These are phyloP conservation scores for Altica lythri DNA, from an alignment of 2,888 invertebrate genomes.

Conservation along the genomic window DNA sequence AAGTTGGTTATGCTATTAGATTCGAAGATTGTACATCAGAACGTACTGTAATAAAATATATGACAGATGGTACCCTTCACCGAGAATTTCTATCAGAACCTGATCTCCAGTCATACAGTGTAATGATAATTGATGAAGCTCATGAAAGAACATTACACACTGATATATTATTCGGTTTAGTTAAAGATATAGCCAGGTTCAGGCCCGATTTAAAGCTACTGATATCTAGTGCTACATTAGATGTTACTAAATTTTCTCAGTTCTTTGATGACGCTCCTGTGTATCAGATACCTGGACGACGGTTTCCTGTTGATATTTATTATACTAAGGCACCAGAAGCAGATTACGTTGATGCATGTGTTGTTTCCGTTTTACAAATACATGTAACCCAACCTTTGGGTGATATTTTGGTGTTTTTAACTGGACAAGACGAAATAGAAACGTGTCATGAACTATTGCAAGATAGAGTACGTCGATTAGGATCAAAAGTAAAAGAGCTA, in stretches of 20 bases:
- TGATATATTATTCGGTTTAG: constrained; percentile 96
- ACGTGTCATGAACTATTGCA: constrained; percentile 86
- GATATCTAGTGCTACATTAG: constrained; percentile 97
- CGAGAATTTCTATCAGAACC: constrained; percentile 97
- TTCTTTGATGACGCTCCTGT: constrained; percentile 99
- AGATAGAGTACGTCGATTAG: constrained; percentile 89
- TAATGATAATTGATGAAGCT: constrained; percentile 99
- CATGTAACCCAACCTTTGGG: constrained; percentile 96
- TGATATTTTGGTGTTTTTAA: constrained; percentile 95
- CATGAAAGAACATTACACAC: constrained; percentile 98
- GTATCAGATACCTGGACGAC: constrained; percentile 90
- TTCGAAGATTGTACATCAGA: constrained; percentile 99
- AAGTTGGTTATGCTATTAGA: constrained; percentile 88
- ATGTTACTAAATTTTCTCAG: constrained; percentile 96
- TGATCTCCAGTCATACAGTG: constrained; percentile 93
- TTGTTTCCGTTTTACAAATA: constrained; percentile 97
- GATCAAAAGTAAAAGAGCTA: constrained; percentile 90
- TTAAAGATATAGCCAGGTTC: constrained; percentile 93
- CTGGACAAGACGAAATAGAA: constrained; percentile 91
- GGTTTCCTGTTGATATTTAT: constrained; percentile 98
- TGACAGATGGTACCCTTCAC: constrained; percentile 98
- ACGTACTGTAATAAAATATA: constrained; percentile 94
- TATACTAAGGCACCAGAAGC: constrained; percentile 99
- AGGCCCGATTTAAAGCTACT: constrained; percentile 88
- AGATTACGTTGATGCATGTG: constrained; percentile 97